Conservation (phyloP, 92 coral and sea anemone species). For the Virgularia gustaviana region DNA sequence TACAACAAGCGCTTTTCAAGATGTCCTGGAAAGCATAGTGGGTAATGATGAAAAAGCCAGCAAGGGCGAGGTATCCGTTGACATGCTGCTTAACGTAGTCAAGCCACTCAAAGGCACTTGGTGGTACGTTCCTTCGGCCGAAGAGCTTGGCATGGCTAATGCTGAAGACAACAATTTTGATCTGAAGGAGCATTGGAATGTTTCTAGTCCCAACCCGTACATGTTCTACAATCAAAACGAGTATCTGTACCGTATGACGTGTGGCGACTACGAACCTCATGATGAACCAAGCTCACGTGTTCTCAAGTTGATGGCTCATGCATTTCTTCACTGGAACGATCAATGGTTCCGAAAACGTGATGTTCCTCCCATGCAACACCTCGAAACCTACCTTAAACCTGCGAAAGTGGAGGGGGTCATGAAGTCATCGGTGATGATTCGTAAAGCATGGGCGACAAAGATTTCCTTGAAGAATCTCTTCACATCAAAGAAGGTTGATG, state of each 20-base stretch:
- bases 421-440: conserved; percentile 54
- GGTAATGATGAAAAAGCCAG: conserved; percentile 50
- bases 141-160: conserved; percentile 44
- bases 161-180: conserved; percentile 50
- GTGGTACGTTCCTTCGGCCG: conserved; percentile 80
- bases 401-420: conserved; percentile 9
- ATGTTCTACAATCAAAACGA: conserved; percentile 77
- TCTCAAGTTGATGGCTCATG: conserved; percentile 52
- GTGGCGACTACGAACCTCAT: conserved; percentile 59
- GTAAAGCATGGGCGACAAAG: conserved; percentile 70
- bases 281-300: conserved; percentile 73
- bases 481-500: conserved; percentile 44
- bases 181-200: conserved; percentile 59
- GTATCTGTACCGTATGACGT: conserved; percentile 73
- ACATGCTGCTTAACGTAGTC: conserved; percentile 60
- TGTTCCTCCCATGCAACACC: conserved; percentile 63
- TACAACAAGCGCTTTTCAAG: conserved; percentile 55
- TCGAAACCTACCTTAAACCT: conserved; percentile 22
- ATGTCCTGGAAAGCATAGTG: conserved; percentile 56
- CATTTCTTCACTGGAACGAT: conserved; percentile 75
- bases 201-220: conserved; percentile 58
- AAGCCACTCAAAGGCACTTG: conserved; percentile 63
- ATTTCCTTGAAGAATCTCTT: conserved; percentile 45
- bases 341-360: conserved; percentile 68
- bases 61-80: conserved; percentile 62